Percentiles rank a stretch among this genome's conserved stretches.
These are phyloP conservation scores for Ennomos erosarius DNA, from an alignment of 2,888 invertebrate genomes.

Conservation along the genomic window DNA sequence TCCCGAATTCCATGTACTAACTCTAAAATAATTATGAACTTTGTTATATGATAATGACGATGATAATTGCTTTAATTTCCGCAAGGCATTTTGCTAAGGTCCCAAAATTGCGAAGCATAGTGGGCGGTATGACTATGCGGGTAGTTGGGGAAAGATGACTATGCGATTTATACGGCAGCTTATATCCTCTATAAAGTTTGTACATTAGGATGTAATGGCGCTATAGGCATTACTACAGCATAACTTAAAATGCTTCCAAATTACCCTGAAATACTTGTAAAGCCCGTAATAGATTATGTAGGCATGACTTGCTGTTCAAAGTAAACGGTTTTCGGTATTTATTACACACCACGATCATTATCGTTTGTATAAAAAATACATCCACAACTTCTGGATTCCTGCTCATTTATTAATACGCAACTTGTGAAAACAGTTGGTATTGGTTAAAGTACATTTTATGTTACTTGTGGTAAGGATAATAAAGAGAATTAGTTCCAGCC, in stretches of 20 bases:
- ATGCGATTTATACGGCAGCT: conserved; percentile 12
- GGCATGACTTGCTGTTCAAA: too few relatives aligned
- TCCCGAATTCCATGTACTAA: too few relatives aligned
- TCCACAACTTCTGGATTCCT: too few relatives aligned
- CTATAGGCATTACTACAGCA: not conserved
- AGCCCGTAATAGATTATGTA: not conserved
- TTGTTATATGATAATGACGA: not conserved
- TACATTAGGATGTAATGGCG: conserved; percentile 16
- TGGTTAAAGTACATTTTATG: too few relatives aligned
- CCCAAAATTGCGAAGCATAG: conserved; percentile 21
- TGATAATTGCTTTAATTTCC: conserved; percentile 18
- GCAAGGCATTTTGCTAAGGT: conserved; percentile 6
- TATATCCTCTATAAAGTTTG: conserved; percentile 11
- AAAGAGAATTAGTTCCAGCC: too few relatives aligned
- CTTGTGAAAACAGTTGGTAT: too few relatives aligned
- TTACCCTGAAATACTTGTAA: not conserved
- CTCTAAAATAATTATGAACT: too few relatives aligned
- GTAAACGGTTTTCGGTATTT: too few relatives aligned
- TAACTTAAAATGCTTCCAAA: not conserved
- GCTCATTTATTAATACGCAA: too few relatives aligned
- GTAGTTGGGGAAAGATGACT: conserved; percentile 15
- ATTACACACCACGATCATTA: too few relatives aligned
- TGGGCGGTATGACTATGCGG: conserved; percentile 18
- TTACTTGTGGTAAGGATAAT: too few relatives aligned
- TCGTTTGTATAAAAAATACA: too few relatives aligned